These are phyloP conservation scores for Hanleya hanleyi DNA, from an alignment of 2,888 invertebrate species.

Conservation along the genomic window DNA sequence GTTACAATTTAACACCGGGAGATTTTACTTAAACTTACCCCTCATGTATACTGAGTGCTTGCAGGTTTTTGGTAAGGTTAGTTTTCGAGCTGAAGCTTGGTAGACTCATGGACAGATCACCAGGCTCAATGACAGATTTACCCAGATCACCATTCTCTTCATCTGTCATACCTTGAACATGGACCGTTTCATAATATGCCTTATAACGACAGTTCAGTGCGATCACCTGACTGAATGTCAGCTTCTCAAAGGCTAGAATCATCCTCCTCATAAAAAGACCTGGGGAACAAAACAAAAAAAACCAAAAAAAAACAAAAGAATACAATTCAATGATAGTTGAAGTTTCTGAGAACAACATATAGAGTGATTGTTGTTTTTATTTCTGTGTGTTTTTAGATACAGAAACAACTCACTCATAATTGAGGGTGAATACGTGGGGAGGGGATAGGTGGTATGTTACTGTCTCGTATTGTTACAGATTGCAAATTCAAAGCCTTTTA, in stretches of 20 bases:
- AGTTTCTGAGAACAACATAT: too few species aligned
- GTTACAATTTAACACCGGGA: too few species aligned
- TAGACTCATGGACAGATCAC: constrained; percentile 35
- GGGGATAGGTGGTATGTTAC: too few species aligned
- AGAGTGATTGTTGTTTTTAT: too few species aligned
- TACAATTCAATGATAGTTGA: too few species aligned
- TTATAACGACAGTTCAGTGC: constrained; percentile 83
- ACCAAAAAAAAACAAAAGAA: background rate
- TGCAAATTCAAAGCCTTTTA: too few species aligned
- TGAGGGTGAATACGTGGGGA: too few species aligned
- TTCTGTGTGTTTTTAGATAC: too few species aligned
- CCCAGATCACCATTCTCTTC: constrained; percentile 50
- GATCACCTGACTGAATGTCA: constrained; percentile 89
- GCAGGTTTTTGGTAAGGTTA: background rate
- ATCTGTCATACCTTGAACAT: constrained; percentile 29
- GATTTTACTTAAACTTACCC: background rate
- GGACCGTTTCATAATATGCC: constrained; percentile 78
- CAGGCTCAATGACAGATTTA: constrained; percentile 49
- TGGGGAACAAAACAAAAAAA: constrained; percentile 73
- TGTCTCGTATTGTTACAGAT: too few species aligned
- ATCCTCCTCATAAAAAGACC: constrained; percentile 89
- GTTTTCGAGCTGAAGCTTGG: constrained; percentile 24
- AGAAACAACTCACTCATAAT: too few species aligned
- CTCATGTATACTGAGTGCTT: background rate
- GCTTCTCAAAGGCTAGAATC: constrained; percentile 85